Conservation (phyloP, 2,113 vertebrate genomes). For the Miniopterus natalensis region DNA sequence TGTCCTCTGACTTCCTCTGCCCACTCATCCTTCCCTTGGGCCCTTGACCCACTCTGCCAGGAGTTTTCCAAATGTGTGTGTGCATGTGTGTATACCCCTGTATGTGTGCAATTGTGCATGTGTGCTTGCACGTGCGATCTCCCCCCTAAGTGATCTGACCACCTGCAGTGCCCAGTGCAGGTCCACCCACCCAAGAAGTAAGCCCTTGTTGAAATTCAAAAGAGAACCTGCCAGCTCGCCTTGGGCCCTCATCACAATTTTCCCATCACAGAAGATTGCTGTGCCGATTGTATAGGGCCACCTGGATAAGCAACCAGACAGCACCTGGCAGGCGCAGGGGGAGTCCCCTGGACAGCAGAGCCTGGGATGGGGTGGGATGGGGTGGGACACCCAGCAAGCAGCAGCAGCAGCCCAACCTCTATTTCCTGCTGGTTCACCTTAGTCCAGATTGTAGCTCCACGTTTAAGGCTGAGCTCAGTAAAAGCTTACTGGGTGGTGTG, state of each 20-base stretch:
- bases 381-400: conserved; percentile 16
- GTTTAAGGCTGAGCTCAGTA: not conserved
- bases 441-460: accelerated
- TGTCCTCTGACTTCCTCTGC: not conserved
- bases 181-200: not conserved
- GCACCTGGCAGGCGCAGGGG: accelerated
- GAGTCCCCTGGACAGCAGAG: too few relatives aligned
- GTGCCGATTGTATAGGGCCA: accelerated
- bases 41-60: not conserved
- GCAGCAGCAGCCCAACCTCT: not conserved
- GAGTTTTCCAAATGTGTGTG: not conserved
- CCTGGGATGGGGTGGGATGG: accelerated
- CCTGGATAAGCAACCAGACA: not conserved
- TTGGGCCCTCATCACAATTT: too few relatives aligned
- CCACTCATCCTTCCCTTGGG: not conserved
- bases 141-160: not conserved
- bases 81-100: not conserved
- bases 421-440: accelerated
- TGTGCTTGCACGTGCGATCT: accelerated
- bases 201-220: not conserved
- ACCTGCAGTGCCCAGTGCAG: accelerated
- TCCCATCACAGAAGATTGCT: accelerated
- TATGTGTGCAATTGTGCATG: not conserved
- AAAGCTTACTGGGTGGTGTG: accelerated
- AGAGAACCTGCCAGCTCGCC: not conserved